phyloP scores from a whole-genome alignment of 2,888 invertebrate species.

The Mermis nigrescens region DNA sequence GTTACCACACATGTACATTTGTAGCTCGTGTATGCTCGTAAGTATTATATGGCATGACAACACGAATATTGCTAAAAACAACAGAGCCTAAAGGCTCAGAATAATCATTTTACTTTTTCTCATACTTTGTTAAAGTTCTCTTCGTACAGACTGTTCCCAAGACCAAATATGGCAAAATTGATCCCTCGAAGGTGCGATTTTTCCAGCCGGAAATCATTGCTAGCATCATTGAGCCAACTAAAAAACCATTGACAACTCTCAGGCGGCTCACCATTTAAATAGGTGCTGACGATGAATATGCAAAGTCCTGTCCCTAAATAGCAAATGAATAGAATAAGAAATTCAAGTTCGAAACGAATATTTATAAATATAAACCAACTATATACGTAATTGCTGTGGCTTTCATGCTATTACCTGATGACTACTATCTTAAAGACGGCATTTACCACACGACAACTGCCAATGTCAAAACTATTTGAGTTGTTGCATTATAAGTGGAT shows the following conservation, averaged over 20 bases:
- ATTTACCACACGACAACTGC: too few relatives aligned
- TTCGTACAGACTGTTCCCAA: constrained; percentile 41
- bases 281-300: constrained; percentile 40
- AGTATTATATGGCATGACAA: too few relatives aligned
- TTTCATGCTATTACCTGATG: too few relatives aligned
- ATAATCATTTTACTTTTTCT: neutral
- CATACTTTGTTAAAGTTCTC: constrained; percentile 34
- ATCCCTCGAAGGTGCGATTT: constrained; percentile 37
- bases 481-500: too few relatives aligned
- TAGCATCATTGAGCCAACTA: constrained; percentile 40
- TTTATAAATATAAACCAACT: too few relatives aligned
- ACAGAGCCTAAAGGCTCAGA: neutral
- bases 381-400: too few relatives aligned
- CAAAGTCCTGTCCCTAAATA: neutral
- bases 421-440: too few relatives aligned
- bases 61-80: too few relatives aligned
- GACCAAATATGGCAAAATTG: constrained; percentile 39
- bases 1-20: too few relatives aligned
- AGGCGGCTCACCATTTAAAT: constrained; percentile 39
- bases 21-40: too few relatives aligned
- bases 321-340: neutral
- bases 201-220: constrained; percentile 40
- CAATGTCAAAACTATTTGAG: too few relatives aligned
- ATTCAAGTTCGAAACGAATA: neutral
- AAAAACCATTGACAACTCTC: constrained; percentile 38